Evolutionary conservation across 2,113 vertebrate species (phyloP).

Genomic region (Hiodon alosoides): DNA sequence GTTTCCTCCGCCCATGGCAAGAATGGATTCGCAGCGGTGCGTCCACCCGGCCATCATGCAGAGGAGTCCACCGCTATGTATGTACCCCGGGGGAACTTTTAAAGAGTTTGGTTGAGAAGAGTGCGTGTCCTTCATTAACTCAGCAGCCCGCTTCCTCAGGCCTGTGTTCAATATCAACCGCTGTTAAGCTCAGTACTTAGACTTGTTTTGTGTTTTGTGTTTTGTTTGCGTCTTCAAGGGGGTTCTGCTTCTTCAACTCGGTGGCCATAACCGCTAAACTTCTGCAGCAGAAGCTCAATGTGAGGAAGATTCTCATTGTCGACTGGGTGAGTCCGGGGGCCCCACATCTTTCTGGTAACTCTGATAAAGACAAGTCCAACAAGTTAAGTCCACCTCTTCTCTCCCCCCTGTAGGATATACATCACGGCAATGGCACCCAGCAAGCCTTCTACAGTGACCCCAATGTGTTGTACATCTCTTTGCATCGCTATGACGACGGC

Average conservation of each 20-base stretch:
- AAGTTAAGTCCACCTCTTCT: not conserved
- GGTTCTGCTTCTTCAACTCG: slow-evolving; percentile 58
- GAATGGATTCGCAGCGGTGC: slow-evolving; percentile 82
- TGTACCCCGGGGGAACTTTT: slow-evolving; percentile 35
- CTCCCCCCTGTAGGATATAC: slow-evolving; percentile 67
- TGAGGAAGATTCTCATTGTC: slow-evolving; percentile 54
- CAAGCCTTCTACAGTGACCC: slow-evolving; percentile 79
- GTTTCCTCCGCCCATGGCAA: slow-evolving; percentile 35
- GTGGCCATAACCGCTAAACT: slow-evolving; percentile 56
- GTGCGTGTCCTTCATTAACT: not conserved
- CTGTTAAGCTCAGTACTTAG: not conserved
- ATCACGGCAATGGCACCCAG: slow-evolving; percentile 80
- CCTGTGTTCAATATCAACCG: not conserved
- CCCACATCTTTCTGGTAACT: not conserved
- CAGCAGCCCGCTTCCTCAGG: too few species aligned
- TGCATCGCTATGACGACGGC: slow-evolving; percentile 81
- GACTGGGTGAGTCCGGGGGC: slow-evolving; percentile 48
- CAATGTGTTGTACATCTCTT: slow-evolving; percentile 74
- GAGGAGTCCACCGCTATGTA: slow-evolving; percentile 85
- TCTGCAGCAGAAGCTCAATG: slow-evolving; percentile 53
- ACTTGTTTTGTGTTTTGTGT: not conserved
- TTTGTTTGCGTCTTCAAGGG: slow-evolving; percentile 35
- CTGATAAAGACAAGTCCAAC: not conserved
- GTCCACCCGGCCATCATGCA: slow-evolving; percentile 79
- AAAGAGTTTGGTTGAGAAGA: not conserved